Conservation (phyloP, 1,140 invertebrate genomes). For the Pristionchus pacificus region DNA sequence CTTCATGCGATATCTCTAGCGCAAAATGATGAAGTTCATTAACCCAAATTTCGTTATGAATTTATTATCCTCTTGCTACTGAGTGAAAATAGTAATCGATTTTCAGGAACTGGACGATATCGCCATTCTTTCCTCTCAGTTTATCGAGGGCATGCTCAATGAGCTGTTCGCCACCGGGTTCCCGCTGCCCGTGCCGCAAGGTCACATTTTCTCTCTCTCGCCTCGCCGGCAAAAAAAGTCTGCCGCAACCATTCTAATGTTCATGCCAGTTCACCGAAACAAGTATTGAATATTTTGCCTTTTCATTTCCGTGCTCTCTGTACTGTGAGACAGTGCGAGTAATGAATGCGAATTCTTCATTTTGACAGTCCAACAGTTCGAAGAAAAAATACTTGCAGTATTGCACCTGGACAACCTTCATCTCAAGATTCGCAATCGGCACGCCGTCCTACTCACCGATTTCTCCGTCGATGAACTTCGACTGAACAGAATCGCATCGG, state of each 20-base stretch:
- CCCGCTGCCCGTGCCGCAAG: conserved; percentile 26
- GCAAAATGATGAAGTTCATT: not conserved
- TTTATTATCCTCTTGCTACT: not conserved
- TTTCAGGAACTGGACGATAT: conserved; percentile 31
- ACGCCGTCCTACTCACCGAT: conserved; percentile 16
- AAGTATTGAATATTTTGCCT: too few species aligned
- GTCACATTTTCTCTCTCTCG: conserved; percentile 13
- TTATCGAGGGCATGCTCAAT: conserved; percentile 26
- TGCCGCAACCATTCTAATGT: too few species aligned
- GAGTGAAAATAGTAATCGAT: not conserved
- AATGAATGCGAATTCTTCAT: too few species aligned
- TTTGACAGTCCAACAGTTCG: too few species aligned
- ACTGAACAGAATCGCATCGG: conserved; percentile 14
- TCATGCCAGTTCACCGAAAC: too few species aligned
- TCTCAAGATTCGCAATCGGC: conserved; percentile 13
- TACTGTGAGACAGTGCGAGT: too few species aligned
- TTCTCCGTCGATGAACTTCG: conserved; percentile 21
- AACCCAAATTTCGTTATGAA: not conserved
- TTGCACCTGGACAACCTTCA: conserved; percentile 12
- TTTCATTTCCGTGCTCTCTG: too few species aligned
- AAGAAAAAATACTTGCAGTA: conserved; percentile 17
- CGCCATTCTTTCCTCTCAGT: conserved; percentile 18
- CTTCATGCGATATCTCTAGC: too few species aligned
- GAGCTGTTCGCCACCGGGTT: conserved; percentile 23
- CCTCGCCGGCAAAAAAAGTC: too few species aligned